Evolutionary conservation across 2,113 vertebrate genomes (phyloP), one percentile per base, ranked within the genome.

Genomic region (Toxotes chatareus): DNA sequence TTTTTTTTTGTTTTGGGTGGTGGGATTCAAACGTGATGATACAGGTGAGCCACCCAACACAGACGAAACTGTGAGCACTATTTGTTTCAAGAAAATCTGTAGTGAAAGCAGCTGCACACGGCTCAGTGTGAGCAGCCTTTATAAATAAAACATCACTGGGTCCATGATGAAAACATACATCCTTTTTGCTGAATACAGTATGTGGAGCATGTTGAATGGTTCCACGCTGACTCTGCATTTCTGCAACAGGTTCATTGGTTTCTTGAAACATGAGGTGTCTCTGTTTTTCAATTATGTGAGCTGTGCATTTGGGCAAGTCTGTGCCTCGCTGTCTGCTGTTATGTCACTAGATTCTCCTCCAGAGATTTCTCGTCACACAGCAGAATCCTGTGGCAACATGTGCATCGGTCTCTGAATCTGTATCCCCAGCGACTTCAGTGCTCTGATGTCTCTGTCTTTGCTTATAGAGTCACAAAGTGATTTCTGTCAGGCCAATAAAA

Each of bases 201-300:
- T 88, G 85, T 44, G 47, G 60, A 62, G 70, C 61, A 62, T 67
- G 66, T 73, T 55, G 27, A 86, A 68, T 60, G 44, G 65, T 38
- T 85, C 60, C 19, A 12, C 77, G 88, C 88, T 89, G 86, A 91
- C 75, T 74, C 61, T 47, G 90, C 85, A 77, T 57, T 83, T 82
- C 61, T 66, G 63, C 65, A 42, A 82, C 87, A 67, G 66, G 59
- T 80, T 86, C 82, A 78, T 85, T 85, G 86, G 82, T 78, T 75
- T 46, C 84, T 62, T 36, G 51, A 56, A 87, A 87, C 76, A 68
- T 53, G 73, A 81, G 74, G 76, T 81, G 87, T 74, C 61, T 70
- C 59, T 51, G 76, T 68, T 36, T 85, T 76, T 79, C 75, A 70
- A 76, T 83, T 75, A 62, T 51, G 44, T 80, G 79, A 84, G 73